Conservation (phyloP, 2,797 vertebrate species). For the Bovichtus variegatus region DNA sequence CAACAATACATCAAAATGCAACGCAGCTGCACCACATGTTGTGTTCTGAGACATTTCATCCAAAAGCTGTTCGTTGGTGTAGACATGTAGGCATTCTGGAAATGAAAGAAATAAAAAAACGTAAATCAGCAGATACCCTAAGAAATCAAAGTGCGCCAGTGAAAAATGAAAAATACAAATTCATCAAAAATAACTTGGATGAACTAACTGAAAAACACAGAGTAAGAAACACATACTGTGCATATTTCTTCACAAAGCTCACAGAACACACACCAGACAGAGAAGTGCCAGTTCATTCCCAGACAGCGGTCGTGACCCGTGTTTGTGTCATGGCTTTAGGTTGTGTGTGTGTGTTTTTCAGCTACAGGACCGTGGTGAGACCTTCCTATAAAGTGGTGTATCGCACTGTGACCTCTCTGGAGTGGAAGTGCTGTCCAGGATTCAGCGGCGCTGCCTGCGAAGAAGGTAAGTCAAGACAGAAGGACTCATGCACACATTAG, state of each 20-base stretch:
- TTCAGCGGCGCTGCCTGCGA: conserved; percentile 88
- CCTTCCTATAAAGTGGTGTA: conserved; percentile 93
- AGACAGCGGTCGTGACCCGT: background rate
- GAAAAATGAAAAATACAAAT: background rate
- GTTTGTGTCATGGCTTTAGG: background rate
- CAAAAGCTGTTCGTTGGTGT: background rate
- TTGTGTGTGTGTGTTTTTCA: conserved; percentile 72
- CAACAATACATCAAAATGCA: background rate
- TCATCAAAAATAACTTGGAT: background rate
- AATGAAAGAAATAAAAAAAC: background rate
- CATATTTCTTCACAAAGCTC: background rate
- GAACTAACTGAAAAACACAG: background rate
- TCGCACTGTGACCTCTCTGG: conserved; percentile 91
- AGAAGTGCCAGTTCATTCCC: background rate
- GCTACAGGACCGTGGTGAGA: conserved; percentile 91
- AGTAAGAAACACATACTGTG: background rate
- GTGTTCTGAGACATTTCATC: background rate
- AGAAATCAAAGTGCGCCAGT: background rate
- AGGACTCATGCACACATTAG: background rate
- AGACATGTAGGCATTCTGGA: background rate
- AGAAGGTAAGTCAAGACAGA: conserved; percentile 85
- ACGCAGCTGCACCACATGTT: conserved; percentile 2
- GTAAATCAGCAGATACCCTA: background rate
- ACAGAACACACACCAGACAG: background rate
- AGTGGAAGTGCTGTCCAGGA: conserved; percentile 96